Percentiles rank a stretch among this genome's conserved stretches.
phyloP scores from a whole-genome alignment of 2,797 vertebrate species.

The Urophycis tenuis region DNA sequence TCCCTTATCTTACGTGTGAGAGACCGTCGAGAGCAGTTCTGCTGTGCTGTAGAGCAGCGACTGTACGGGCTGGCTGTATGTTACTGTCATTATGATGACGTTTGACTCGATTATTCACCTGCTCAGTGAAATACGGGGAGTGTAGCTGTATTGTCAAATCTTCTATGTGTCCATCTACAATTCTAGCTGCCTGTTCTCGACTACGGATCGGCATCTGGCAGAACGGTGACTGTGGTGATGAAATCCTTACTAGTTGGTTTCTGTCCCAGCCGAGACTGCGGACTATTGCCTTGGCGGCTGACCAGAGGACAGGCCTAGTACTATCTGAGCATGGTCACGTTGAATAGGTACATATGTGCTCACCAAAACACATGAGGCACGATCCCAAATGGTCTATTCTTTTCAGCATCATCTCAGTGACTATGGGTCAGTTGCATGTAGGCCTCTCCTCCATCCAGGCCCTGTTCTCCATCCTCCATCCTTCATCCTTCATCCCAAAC shows the following conservation, averaged over 20 bases:
- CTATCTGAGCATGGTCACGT: not conserved
- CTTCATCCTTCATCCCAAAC: constrained; percentile 11
- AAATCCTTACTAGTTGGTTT: too few species aligned
- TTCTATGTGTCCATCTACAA: not conserved
- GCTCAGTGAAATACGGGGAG: not conserved
- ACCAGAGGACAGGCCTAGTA: not conserved
- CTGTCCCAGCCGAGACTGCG: not conserved
- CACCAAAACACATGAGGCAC: not conserved
- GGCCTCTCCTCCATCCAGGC: not conserved
- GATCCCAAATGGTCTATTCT: not conserved
- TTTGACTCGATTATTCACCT: not conserved
- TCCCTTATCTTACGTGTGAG: not conserved
- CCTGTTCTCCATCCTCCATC: constrained; percentile 9
- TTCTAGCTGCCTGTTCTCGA: not conserved
- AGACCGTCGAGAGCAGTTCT: not conserved
- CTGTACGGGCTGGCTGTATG: not conserved
- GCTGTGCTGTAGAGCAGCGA: not conserved
- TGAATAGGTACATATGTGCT: not conserved
- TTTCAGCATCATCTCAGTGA: not conserved
- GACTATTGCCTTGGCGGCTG: not conserved
- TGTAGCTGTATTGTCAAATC: not conserved
- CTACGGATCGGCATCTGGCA: too few species aligned
- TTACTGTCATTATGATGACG: not conserved
- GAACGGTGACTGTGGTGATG: too few species aligned
- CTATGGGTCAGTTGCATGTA: not conserved